Evolutionary conservation across 2,113 vertebrate species (phyloP).

Genomic region (Laticauda laticaudata): DNA sequence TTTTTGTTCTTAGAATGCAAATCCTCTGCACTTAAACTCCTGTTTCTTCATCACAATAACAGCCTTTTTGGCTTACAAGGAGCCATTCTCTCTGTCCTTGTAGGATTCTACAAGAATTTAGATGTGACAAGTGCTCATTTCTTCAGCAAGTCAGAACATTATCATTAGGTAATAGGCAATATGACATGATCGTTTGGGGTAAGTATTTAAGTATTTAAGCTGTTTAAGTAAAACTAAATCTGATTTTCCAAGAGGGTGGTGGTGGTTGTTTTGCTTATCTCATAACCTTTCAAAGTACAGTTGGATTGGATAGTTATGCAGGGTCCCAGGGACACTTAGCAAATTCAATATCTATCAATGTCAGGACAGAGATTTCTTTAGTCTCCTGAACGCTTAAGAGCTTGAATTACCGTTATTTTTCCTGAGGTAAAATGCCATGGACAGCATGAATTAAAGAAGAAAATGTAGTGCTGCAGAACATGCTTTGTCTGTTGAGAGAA

Average conservation of each 20-base stretch:
- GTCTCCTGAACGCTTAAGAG: neutral
- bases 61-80: neutral
- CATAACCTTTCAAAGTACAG: neutral
- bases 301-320: neutral
- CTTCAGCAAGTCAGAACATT: neutral
- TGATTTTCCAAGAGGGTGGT: conserved; percentile 6
- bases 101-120: neutral
- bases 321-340: neutral
- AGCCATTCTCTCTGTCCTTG: neutral
- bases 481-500: neutral
- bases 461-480: neutral
- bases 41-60: neutral
- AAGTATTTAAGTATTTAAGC: neutral
- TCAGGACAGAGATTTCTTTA: conserved; percentile 9
- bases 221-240: conserved; percentile 6
- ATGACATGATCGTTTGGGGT: neutral
- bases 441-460: neutral
- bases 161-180: neutral
- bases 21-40: neutral
- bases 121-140: neutral
- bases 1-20: neutral
- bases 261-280: neutral
- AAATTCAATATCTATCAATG: conserved; percentile 6
- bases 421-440: neutral
- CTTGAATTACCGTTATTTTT: conserved; percentile 17